Percentiles rank a stretch among this genome's conserved stretches.
Conservation (phyloP, 2,888 invertebrate genomes). For the Podotricha telesiphe region DNA sequence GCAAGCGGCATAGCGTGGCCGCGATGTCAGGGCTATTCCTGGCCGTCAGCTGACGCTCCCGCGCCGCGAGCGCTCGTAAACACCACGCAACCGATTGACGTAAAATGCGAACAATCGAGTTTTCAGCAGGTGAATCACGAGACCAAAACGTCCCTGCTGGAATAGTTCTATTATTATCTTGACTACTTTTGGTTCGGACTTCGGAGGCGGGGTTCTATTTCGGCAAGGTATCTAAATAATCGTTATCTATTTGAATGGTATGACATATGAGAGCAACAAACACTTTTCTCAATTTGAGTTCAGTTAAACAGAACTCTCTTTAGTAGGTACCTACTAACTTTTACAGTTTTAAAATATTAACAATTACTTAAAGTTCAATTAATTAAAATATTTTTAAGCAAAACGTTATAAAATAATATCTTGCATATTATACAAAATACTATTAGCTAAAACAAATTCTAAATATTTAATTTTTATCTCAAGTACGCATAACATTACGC, state of each 20-base stretch:
- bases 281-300: too few relatives aligned
- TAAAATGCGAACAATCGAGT: conserved; percentile 82
- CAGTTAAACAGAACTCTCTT: too few relatives aligned
- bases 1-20: conserved; percentile 81
- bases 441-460: too few relatives aligned
- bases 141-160: conserved; percentile 79
- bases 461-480: neutral
- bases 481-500: neutral
- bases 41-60: conserved; percentile 82
- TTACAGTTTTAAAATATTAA: too few relatives aligned
- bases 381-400: too few relatives aligned
- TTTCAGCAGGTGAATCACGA: conserved; percentile 82
- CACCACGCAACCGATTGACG: conserved; percentile 82
- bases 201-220: conserved; percentile 81
- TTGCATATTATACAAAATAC: too few relatives aligned
- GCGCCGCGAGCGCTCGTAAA: conserved; percentile 71
- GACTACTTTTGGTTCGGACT: conserved; percentile 81
- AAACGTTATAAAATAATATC: too few relatives aligned
- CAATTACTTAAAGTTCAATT: too few relatives aligned
- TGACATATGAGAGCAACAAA: conserved; percentile 44
- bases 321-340: too few relatives aligned
- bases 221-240: conserved; percentile 71
- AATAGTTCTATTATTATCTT: conserved; percentile 79
- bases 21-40: conserved; percentile 83
- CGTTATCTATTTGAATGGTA: conserved; percentile 72